A percentile compares a stretch with the other conserved stretches of the same genome.
These are phyloP conservation scores for Eriosoma lanigerum DNA, from an alignment of 1,140 invertebrate genomes.

Conservation along the genomic window DNA sequence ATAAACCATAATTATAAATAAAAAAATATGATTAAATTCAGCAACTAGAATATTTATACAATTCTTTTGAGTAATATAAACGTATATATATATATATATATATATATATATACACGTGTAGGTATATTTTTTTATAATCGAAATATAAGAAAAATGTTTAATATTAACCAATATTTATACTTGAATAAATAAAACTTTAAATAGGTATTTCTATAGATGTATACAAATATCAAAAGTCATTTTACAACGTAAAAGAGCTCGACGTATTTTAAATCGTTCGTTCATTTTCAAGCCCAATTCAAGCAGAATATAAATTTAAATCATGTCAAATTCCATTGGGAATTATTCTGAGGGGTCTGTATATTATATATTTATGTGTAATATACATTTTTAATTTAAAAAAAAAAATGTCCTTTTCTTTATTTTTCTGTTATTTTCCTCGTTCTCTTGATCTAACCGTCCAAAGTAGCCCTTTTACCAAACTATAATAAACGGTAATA, in stretches of 20 bases:
- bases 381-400: slow-evolving; percentile 11
- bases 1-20: slow-evolving; percentile 57
- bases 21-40: too few relatives aligned
- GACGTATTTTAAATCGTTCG: slow-evolving; percentile 19
- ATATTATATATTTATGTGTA: neutral
- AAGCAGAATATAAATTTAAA: slow-evolving; percentile 33
- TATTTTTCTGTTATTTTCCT: neutral
- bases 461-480: slow-evolving; percentile 24
- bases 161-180: neutral
- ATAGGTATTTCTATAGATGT: neutral
- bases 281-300: neutral
- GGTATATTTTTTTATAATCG: too few relatives aligned
- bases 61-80: too few relatives aligned
- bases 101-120: too few relatives aligned
- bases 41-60: too few relatives aligned
- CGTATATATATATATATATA: too few relatives aligned
- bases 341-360: slow-evolving; percentile 13
- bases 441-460: neutral
- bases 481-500: slow-evolving; percentile 19
- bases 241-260: neutral
- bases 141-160: neutral
- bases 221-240: neutral
- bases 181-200: neutral
- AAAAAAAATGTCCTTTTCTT: neutral
- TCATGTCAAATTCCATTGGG: slow-evolving; percentile 18